Percentiles rank a stretch among this genome's conserved stretches.
Evolutionary conservation across 2,113 vertebrate genomes (phyloP).

Genomic region (Muscicapa adusta): DNA sequence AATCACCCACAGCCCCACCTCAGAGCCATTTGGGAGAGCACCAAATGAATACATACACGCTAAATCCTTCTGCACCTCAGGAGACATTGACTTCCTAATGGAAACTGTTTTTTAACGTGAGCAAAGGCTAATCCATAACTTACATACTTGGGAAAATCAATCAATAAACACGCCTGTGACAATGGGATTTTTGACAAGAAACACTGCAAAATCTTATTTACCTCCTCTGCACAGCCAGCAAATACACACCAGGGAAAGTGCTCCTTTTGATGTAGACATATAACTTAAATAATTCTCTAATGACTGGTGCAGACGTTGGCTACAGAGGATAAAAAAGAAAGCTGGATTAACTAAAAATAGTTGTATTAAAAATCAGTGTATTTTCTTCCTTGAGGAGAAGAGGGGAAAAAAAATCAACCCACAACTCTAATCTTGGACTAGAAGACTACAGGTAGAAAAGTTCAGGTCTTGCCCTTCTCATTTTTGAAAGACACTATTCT

Average conservation of each 20-base stretch:
- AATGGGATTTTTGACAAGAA: conserved; percentile 27
- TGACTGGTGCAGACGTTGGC: neutral
- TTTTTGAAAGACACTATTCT: conserved; percentile 64
- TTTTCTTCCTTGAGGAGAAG: neutral
- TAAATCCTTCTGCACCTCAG: neutral
- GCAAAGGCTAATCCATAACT: neutral
- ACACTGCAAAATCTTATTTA: conserved; percentile 27
- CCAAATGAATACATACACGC: neutral
- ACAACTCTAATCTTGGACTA: conserved; percentile 48
- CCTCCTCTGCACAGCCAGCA: neutral
- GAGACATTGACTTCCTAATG: neutral
- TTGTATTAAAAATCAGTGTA: conserved; percentile 15
- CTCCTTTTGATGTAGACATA: conserved; percentile 7
- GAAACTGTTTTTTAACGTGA: neutral
- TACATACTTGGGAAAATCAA: neutral
- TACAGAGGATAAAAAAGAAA: neutral
- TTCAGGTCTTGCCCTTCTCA: conserved; percentile 61
- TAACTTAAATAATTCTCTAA: conserved; percentile 22
- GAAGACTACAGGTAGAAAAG: conserved; percentile 55
- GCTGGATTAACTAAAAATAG: conserved; percentile 55
- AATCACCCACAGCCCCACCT: neutral
- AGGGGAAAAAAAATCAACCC: neutral
- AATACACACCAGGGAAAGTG: conserved; percentile 2
- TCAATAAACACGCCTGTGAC: neutral
- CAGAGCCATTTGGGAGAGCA: neutral